These are phyloP conservation scores for Kryptolebias ocellatus DNA, from an alignment of 2,797 vertebrate genomes.

Conservation along the genomic window DNA sequence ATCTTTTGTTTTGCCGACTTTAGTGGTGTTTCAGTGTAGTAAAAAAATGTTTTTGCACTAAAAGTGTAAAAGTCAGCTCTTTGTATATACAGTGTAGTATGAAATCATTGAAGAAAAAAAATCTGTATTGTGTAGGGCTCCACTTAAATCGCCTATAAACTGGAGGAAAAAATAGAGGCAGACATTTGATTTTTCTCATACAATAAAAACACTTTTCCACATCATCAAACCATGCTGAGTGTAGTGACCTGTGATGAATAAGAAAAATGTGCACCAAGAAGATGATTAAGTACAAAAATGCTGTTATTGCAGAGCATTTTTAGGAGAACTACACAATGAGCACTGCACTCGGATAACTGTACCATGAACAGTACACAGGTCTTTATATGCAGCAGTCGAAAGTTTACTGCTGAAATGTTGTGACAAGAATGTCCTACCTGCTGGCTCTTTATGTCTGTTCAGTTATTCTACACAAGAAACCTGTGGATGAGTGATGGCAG, in stretches of 20 bases:
- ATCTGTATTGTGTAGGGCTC: conserved; percentile 11
- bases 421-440: not conserved
- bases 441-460: not conserved
- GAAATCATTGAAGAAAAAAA: conserved; percentile 7
- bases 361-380: not conserved
- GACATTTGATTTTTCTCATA: not conserved
- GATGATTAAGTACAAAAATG: too few relatives aligned
- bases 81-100: not conserved
- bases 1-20: conserved; percentile 5
- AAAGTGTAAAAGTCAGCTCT: not conserved
- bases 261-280: not conserved
- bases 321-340: not conserved
- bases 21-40: not conserved
- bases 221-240: not conserved
- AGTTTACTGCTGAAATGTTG: not conserved
- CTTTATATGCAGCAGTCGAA: not conserved
- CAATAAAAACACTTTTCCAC: not conserved
- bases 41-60: conserved; percentile 1
- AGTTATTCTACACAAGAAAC: not conserved
- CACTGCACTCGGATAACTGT: not conserved
- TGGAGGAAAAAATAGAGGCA: not conserved
- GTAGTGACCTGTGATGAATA: conserved; percentile 1
- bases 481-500: not conserved
- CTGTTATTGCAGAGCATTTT: not conserved
- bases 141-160: not conserved